Base-by-base conservation (phyloP, 2,888 invertebrate genomes). In the Agrotis exclamationis region DNA sequence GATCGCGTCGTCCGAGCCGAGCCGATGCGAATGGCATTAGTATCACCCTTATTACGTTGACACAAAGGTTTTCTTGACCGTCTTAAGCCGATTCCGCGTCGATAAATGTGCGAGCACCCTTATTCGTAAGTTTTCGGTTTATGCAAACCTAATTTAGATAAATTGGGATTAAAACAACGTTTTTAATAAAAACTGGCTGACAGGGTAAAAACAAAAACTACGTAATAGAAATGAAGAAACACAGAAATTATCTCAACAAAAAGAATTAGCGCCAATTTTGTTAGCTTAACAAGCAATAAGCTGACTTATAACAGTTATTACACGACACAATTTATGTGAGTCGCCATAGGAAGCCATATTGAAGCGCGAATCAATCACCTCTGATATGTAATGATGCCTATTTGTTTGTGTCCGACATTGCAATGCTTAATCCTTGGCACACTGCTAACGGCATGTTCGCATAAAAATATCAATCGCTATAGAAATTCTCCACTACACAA, bases 361-460 rank as follows among this genome's bases (percentile, higher is more conserved):
- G 82, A 77, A 62, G 64, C 81, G 76, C 71, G 85, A 92, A 95
- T 96, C 93, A 90, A 94, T 95, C 94, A 93, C 86, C 82, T 81
- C 86, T 89, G 89, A 91, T 94, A 89, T 92, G 91, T 93, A 94
- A 94, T 94, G 89, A 91, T 88, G 85, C 87, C 92, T 92, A 95
- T 96, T 94, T 93, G 93, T 96, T 91, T 86, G 81, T 90, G 94
- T 94, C 95, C 87, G 85, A 90, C 89, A 91, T 90, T 95, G 94
- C 94, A 95, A 87, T 90, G 86, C 88, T 89, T 95, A 95, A 95
- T 94, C 95, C 95, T 94, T 95, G 95, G 95, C 95, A 94, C 92
- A 88, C 90, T 88, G 89, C 90, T 88, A 88, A 88, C 88, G 92
- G 92, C 95, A 95, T 95, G 95, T 89, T 87, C 92, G 90, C 85